Base-by-base conservation (phyloP, 2,888 invertebrate species). In the Caenorhabditis sp. region DNA sequence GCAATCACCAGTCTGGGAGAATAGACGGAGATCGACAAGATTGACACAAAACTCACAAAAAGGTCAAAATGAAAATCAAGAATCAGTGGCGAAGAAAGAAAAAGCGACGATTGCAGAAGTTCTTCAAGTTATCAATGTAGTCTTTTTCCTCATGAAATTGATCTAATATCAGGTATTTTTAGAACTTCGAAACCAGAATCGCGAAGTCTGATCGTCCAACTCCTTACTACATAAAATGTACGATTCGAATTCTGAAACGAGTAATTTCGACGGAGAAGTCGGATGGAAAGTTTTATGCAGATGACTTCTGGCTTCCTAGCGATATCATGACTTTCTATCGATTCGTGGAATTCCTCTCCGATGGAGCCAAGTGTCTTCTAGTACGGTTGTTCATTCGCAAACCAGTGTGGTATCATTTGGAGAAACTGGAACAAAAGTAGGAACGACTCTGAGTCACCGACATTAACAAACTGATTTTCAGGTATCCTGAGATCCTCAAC, bases 391-490 rank as follows among this genome's bases (percentile, higher is more conserved):
- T 83, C 8, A 54, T 83, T 4, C 24, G 83, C 31, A 79, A 70
- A 54, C 51, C 38, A 2, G 70, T 35, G 28, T 83, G 83, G 83
- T 75, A 70, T 70, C 35, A 41, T 49, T 54, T 74, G 19, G 83
- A 83, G 24, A 83, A 83, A 19, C 31, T 83, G 31, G 49, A 70
- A 14, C 69, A 83, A 56, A 83, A 74, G 76, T 82, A 14, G 56
- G 54, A 8, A 56, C 16, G 41, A 38, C 14, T 47, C 14, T 47
- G 10, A 16, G 14, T n/a, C n/a, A n/a, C n/a, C n/a, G n/a, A n/a
- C n/a, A n/a, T n/a, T n/a, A 16, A 41, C 5, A 19, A 56, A 14
- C 22, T 12, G 47, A 12, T 47, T 70, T 73, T 58, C 31, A 82
- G 81, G 24, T 83, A 83, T 59, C 49, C 79, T 0, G 75, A 79